Evolutionary conservation across 2,797 vertebrate species (phyloP).

Genomic region (Tinamus major): DNA sequence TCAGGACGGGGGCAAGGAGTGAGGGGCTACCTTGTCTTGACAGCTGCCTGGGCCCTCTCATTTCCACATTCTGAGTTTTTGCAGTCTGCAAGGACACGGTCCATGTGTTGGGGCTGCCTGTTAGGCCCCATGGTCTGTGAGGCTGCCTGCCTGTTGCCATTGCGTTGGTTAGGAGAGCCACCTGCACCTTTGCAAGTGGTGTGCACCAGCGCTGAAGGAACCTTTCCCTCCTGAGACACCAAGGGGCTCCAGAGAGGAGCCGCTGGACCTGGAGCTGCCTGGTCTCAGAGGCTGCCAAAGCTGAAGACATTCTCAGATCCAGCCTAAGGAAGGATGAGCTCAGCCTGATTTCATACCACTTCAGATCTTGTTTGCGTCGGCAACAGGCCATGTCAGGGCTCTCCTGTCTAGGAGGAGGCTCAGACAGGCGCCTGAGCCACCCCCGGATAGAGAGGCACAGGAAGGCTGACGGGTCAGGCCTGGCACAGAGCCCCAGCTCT

Average conservation of each 20-base stretch:
- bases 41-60: neutral
- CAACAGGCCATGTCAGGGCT: neutral
- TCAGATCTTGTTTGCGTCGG: neutral
- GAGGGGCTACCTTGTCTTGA: neutral
- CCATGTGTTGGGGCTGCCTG: neutral
- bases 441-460: neutral
- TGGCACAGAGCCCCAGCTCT: neutral
- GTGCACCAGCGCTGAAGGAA: neutral
- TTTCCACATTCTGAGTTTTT: neutral
- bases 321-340: neutral
- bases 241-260: neutral
- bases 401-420: neutral
- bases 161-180: neutral
- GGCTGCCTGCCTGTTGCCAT: too few relatives aligned
- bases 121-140: neutral
- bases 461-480: neutral
- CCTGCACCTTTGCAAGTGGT: neutral
- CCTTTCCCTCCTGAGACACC: neutral
- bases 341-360: neutral
- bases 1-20: neutral
- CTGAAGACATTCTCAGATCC: neutral
- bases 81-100: neutral
- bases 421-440: neutral
- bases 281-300: neutral
- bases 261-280: neutral